A percentile compares a stretch with the other conserved stretches of the same genome.
phyloP scores from a whole-genome alignment of 1,140 invertebrate species.

The Diorhabda sublineata region DNA sequence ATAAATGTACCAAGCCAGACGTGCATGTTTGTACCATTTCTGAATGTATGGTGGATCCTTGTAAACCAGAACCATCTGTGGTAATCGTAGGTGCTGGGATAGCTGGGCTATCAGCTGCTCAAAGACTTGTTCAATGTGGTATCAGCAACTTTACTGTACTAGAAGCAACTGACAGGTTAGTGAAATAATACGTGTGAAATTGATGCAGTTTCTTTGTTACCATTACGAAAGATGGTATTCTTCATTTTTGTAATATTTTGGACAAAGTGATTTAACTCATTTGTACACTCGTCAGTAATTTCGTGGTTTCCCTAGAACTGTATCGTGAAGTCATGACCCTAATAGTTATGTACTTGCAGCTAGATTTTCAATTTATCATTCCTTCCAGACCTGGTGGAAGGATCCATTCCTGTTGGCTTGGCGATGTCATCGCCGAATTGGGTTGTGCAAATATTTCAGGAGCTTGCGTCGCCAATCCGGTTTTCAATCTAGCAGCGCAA shows the following conservation, averaged over 20 bases:
- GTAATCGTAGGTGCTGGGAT: conserved; percentile 74
- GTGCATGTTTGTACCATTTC: conserved; percentile 42
- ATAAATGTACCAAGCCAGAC: not conserved
- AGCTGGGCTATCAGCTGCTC: conserved; percentile 69
- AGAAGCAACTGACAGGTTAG: conserved; percentile 69
- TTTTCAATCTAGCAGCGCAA: conserved; percentile 61
- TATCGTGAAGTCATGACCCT: too few species aligned
- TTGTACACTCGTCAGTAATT: too few species aligned
- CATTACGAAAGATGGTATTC: too few species aligned
- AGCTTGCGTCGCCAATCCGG: conserved; percentile 60
- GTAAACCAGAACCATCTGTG: conserved; percentile 59
- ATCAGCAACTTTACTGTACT: conserved; percentile 64
- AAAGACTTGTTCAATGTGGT: conserved; percentile 64
- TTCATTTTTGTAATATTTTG: too few species aligned
- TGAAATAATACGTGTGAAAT: not conserved
- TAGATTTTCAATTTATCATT: not conserved
- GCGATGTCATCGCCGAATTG: conserved; percentile 68
- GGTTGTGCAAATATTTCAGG: conserved; percentile 64
- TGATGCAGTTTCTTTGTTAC: too few species aligned
- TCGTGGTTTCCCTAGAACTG: too few species aligned
- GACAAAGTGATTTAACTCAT: too few species aligned
- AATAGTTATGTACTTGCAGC: too few species aligned
- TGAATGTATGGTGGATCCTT: conserved; percentile 52
- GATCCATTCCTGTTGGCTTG: conserved; percentile 69
- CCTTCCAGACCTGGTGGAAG: conserved; percentile 60